A percentile compares a stretch with the other conserved stretches of the same genome.
These are phyloP conservation scores for Euura lappo DNA, from an alignment of 1,140 invertebrate species.

Conservation along the genomic window DNA sequence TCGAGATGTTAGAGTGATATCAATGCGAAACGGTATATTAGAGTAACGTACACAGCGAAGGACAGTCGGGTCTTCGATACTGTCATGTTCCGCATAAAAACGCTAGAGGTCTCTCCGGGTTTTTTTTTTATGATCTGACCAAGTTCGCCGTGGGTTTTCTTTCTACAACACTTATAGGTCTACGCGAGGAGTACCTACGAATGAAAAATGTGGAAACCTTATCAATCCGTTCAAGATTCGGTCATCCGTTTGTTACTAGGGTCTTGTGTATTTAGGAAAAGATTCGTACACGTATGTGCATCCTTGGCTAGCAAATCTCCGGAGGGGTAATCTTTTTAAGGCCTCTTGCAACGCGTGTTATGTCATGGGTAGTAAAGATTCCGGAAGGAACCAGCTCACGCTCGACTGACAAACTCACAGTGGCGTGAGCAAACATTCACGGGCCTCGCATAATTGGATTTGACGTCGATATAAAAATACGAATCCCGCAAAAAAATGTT, in stretches of 20 bases:
- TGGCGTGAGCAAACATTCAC: neutral
- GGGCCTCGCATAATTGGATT: neutral
- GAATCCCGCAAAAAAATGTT: too few species aligned
- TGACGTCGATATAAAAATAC: neutral
- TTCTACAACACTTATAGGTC: too few species aligned
- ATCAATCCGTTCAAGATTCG: neutral
- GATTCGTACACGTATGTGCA: neutral
- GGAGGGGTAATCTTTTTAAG: neutral
- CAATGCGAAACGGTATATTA: neutral
- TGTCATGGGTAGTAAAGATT: neutral
- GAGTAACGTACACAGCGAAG: neutral
- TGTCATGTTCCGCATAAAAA: neutral
- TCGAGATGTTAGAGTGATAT: neutral
- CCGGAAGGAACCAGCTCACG: neutral
- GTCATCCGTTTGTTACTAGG: neutral
- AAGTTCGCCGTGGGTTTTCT: too few species aligned
- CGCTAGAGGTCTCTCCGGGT: neutral
- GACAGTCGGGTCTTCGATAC: neutral
- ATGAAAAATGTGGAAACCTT: neutral
- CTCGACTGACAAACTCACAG: neutral
- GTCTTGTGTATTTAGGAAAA: slow-evolving; percentile 5
- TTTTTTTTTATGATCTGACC: too few species aligned
- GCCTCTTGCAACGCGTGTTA: neutral
- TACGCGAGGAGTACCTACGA: neutral
- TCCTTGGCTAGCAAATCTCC: neutral